Evolutionary conservation across 1,140 invertebrate species (phyloP), one percentile per base, ranked within the genome.

Genomic region (Caenorhabditis remanei): DNA sequence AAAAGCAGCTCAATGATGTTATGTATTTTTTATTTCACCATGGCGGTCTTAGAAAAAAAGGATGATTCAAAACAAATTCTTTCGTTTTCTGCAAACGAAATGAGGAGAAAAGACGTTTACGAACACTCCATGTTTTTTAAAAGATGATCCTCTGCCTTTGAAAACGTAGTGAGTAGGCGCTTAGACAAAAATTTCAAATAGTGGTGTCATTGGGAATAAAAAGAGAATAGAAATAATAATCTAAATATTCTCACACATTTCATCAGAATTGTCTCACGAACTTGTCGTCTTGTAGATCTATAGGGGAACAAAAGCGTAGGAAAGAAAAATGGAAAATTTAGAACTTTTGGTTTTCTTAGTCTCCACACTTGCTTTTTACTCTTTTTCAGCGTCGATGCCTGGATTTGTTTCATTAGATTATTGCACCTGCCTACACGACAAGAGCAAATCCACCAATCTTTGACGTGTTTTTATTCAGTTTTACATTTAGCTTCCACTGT

Each of bases 331-430:
- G 4, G 6, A 50, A 13, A 50, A 24, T 11, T 53, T 24, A 48
- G 43, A 50, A 79, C 71, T 79, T 79, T 50, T 53, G 71, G n/a
- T 50, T 79, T 79, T 79, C 11, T 79, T 14, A 32, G 61, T 53
- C 46, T 50, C 63, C 32, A 32, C 32, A 1, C 2, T 32, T 32
- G 0, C 2, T 32, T 32, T 32, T 32, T 40, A 40, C 13, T 41
- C 24, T 8, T 0, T 19, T 13, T 21, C 46, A 16, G 11, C n/a
- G 13, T 79, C 71, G 9, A 8, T 41, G n/a, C n/a, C 55, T 58
- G 43, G 14, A 53, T 24, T 14, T 21, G 46, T 50, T 79, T 79
- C 71, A 79, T 79, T 79, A 50, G 24, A 50, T 79, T 79, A 79
- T 79, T 50, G 71, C 71, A 79, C 71, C 71, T 79, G 71, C 71